A percentile compares a stretch with the other conserved stretches of the same genome.
These are phyloP conservation scores for Mormyrops boulengeri DNA, from an alignment of 2,797 vertebrate species.

Conservation along the genomic window DNA sequence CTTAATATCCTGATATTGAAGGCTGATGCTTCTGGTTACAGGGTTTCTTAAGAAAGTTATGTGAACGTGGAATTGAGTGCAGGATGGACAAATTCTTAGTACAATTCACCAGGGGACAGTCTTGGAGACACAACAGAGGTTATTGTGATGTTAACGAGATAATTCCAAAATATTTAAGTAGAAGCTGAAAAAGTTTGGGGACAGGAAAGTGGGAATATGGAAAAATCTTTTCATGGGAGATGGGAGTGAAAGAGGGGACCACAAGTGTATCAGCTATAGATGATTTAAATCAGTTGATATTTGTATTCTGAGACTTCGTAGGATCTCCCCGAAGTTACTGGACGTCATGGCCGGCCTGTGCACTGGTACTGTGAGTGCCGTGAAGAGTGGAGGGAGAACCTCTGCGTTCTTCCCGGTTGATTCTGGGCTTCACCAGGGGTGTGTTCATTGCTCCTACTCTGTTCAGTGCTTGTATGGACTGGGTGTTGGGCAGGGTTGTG, in stretches of 20 bases:
- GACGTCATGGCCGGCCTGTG: background rate
- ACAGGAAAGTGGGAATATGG: background rate
- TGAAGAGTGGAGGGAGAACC: background rate
- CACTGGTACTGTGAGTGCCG: background rate
- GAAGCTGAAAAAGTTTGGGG: background rate
- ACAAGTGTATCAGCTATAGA: background rate
- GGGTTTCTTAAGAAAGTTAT: background rate
- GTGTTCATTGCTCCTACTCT: background rate
- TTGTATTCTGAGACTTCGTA: background rate
- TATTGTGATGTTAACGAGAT: background rate
- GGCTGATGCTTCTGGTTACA: background rate
- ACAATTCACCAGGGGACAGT: background rate
- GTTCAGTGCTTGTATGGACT: background rate
- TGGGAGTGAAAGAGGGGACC: background rate
- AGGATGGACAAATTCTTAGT: background rate
- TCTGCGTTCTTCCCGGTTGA: background rate
- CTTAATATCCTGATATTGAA: background rate
- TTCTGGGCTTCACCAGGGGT: background rate
- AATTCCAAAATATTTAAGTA: background rate
- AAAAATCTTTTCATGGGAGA: background rate
- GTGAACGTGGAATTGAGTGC: background rate
- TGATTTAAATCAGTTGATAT: background rate
- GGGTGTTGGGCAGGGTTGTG: background rate
- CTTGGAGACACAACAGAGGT: background rate
- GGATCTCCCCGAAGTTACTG: no score